phyloP scores from a whole-genome alignment of 2,113 vertebrate species.

The Anser cygnoides region DNA sequence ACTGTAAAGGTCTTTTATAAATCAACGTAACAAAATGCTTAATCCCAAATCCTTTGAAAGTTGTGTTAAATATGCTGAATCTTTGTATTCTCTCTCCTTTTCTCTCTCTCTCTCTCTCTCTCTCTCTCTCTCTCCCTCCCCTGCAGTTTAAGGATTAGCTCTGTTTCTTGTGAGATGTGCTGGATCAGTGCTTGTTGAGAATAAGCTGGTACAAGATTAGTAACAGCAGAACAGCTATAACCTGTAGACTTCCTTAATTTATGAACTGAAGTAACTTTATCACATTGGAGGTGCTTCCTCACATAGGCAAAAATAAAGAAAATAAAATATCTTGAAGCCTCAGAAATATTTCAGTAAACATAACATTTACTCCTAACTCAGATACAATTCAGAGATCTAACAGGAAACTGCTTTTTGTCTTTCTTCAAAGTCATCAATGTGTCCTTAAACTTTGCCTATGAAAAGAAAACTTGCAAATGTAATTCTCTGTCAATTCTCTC shows the following conservation, averaged over 20 bases:
- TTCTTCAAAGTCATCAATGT: background rate
- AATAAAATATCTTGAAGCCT: background rate
- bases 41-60: background rate
- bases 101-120: background rate
- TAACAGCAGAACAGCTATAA: background rate
- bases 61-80: background rate
- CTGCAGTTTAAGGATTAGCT: background rate
- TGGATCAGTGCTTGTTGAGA: background rate
- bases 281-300: background rate
- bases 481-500: background rate
- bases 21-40: background rate
- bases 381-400: background rate
- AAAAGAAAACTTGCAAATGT: background rate
- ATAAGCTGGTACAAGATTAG: background rate
- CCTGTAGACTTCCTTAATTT: background rate
- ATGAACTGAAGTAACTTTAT: background rate
- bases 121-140: no score
- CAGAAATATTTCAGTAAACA: background rate
- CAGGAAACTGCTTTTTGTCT: background rate
- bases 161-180: background rate
- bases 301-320: rapidly evolving
- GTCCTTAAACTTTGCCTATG: background rate
- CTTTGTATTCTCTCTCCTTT: background rate
- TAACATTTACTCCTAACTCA: background rate
- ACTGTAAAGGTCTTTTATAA: background rate